Evolutionary conservation across 2,113 vertebrate genomes (phyloP), one percentile per base, ranked within the genome.

Genomic region (Tylochromis polylepis): DNA sequence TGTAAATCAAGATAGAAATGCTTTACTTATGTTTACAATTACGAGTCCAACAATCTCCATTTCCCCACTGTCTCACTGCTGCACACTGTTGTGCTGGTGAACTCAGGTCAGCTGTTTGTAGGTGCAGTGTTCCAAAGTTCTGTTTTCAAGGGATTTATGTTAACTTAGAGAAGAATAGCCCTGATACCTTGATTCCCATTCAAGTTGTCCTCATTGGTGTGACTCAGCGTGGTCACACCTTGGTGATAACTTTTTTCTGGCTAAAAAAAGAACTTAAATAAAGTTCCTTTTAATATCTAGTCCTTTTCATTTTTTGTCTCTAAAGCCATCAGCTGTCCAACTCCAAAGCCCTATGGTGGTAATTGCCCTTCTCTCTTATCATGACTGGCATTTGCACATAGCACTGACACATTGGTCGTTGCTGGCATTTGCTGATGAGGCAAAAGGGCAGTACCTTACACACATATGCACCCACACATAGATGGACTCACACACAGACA

Each of bases 381-480:
- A 83, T 90, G 91, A 93, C 83, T 94, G 93, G 87, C 94, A 94
- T 96, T 96, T 94, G 82, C 91, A 90, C 91, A 88, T 81, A 82
- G 65, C 36, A 87, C 89, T 92, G 92, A 95, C 93, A 94, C 90
- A 79, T 87, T 92, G 90, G 91, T 91, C 90, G 90, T 94, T 88
- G 89, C 83, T 95, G 96, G 92, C 95, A 94, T 96, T 95, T 96
- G 72, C 84, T 14, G 65, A 85, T 62, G 85, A 87, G 55, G 86
- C 85, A 92, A 91, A 93, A 87, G 92, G 90, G 84, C 93, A 93
- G 70, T 11, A 82, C 90, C 90, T 83, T 75, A 62, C 85, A 89
- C 86, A 85, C 88, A 41, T 43, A 53, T 59, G 65, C 70, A 79
- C 78, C n/a, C 36, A 20, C 18, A 41, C 36, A 41, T 11, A 72